Evolutionary conservation across 2,888 invertebrate species (phyloP).

Genomic region (Drosophila paracracens): DNA sequence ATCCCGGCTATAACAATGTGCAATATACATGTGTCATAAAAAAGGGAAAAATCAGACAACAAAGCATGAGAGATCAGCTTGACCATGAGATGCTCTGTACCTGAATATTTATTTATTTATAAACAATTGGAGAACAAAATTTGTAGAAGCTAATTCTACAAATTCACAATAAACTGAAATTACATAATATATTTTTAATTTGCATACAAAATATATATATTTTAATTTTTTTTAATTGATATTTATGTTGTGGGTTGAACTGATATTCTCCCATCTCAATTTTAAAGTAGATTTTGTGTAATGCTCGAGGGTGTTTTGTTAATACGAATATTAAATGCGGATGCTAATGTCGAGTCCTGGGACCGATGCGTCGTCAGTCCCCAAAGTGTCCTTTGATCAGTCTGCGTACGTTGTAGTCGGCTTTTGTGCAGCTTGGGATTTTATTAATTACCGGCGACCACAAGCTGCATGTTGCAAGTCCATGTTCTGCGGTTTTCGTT

Average conservation of each 20-base stretch:
- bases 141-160: not conserved
- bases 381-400: constrained; percentile 57
- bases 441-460: constrained; percentile 71
- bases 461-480: constrained; percentile 66
- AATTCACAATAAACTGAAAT: not conserved
- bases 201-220: not conserved
- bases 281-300: not conserved
- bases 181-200: not conserved
- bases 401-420: not conserved
- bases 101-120: not conserved
- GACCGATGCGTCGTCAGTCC: constrained; percentile 31
- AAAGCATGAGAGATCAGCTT: not conserved
- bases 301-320: constrained; percentile 27
- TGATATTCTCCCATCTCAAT: not conserved
- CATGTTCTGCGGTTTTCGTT: constrained; percentile 64
- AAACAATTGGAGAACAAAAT: not conserved
- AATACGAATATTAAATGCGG: constrained; percentile 52
- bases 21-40: constrained; percentile 24
- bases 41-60: constrained; percentile 5
- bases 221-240: not conserved
- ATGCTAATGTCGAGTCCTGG: constrained; percentile 54
- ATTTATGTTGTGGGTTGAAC: not conserved
- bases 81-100: constrained; percentile 4
- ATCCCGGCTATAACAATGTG: constrained; percentile 54
- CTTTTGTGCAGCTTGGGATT: constrained; percentile 44